Conservation (phyloP, 2,888 invertebrate genomes). For the Dasypolia templi region DNA sequence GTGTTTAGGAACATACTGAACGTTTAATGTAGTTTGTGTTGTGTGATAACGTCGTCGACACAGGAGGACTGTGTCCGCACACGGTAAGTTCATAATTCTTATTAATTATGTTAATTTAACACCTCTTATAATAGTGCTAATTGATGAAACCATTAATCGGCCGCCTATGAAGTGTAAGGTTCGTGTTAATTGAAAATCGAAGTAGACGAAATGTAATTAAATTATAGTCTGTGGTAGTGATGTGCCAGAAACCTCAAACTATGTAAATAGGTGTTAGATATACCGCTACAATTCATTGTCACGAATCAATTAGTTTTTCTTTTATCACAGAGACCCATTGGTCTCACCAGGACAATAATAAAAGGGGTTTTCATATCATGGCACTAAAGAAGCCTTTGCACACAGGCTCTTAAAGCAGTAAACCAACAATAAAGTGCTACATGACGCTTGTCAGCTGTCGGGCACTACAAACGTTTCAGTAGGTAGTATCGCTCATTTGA, state of each 20-base stretch:
- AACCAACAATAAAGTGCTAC: no score
- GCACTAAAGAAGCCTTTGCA: not conserved
- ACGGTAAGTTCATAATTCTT: slow-evolving; percentile 37
- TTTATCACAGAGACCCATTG: no score
- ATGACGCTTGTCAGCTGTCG: not conserved
- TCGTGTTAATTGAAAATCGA: slow-evolving; percentile 10
- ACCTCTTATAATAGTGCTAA: slow-evolving; percentile 7
- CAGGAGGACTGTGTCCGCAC: not conserved
- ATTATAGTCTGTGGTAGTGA: not conserved
- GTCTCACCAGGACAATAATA: not conserved
- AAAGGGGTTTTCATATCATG: not conserved
- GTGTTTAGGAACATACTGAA: not conserved
- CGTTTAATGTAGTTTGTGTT: not conserved
- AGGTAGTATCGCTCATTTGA: not conserved
- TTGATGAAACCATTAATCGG: not conserved
- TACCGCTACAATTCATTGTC: not conserved
- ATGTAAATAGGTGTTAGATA: not conserved
- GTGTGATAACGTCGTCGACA: not conserved
- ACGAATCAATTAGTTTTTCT: not conserved
- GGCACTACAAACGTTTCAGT: not conserved
- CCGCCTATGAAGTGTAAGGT: not conserved
- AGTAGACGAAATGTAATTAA: not conserved
- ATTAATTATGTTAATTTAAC: slow-evolving; percentile 8
- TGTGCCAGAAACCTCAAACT: not conserved
- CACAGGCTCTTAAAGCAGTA: not conserved